Base-by-base conservation (phyloP, 2,888 invertebrate species). In the Agriotes lineatus region DNA sequence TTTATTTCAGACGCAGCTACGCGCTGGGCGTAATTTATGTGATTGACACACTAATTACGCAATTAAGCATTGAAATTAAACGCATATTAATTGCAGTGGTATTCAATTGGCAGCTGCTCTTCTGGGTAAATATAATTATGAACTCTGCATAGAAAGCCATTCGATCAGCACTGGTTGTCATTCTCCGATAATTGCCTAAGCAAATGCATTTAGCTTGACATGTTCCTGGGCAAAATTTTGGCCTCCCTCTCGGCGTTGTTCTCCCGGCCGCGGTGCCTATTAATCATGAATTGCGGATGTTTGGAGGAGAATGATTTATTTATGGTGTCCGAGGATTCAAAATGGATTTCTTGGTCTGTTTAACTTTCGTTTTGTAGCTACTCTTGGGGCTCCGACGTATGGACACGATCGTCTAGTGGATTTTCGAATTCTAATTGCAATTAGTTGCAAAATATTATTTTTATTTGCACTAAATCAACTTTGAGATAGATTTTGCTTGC, bases 11-110 rank as follows among this genome's bases (percentile, higher is more conserved):
- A 52, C 33, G 16, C 52, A 52, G 16, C 7, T 52, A 33, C 14
- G 48, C 48, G 1, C 25, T 52, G 52, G 52, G 33, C 18, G 33
- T 52, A 52, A 52, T 52, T 52, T 52, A 52, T 52, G 52, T 52
- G 52, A 52, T 52, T 39, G 44, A 58, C 42, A 42, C 30, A 30
- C 30, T 60, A 60, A 60, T 60, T 60, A 35, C 18, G 48, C 37
- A 48, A 45, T 60, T 60, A 60, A 60, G 48, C 48, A 60, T 60
- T 60, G 20, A 48, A 60, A 60, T 61, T 62, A 50, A 52, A 44
- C 37, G 42, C 33, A 19, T 57, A 57, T 57, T 57, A 57, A 57
- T 57, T 39, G 39, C 39, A 39, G 14, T 57, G 22, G 37, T 37
- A 39, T 19, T 57, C 39, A 30, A 57, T 57, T 57, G 39, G 39